Conservation (phyloP, 2,113 vertebrate species). For the Sisor rabdophorus region DNA sequence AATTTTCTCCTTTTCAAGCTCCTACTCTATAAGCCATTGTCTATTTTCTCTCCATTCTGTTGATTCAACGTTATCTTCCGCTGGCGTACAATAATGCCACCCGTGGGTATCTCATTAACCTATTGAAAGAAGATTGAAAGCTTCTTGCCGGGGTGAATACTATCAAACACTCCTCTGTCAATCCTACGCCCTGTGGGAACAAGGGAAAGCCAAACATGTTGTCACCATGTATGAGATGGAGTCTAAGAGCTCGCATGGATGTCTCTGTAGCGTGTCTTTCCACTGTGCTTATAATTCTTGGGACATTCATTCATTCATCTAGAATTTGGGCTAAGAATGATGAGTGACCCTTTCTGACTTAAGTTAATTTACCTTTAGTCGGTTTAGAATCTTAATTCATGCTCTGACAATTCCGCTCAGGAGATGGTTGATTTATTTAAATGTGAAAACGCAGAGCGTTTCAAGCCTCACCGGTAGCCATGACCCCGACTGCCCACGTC, state of each 20-base stretch:
- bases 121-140: conserved; percentile 34
- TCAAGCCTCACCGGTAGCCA: conserved; percentile 60
- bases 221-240: conserved; percentile 13
- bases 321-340: too few species aligned
- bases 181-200: conserved; percentile 3
- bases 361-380: conserved; percentile 47
- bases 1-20: background rate
- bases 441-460: conserved; percentile 72
- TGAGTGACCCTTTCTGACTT: background rate
- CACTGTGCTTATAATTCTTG: conserved; percentile 6
- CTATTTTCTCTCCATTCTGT: conserved; percentile 23
- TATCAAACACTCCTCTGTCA: conserved; percentile 7
- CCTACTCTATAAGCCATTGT: background rate
- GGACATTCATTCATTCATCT: conserved; percentile 65
- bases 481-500: conserved; percentile 58
- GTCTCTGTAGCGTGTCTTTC: background rate
- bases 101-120: conserved; percentile 33
- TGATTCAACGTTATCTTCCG: conserved; percentile 21
- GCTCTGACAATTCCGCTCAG: conserved; percentile 53
- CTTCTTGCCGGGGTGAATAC: conserved; percentile 19
- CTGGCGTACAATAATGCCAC: conserved; percentile 16
- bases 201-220: conserved; percentile 27
- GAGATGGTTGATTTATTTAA: conserved; percentile 74
- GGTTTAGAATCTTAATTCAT: conserved; percentile 62
- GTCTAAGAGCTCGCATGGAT: conserved; percentile 8